A percentile compares a stretch with the other conserved stretches of the same genome.
phyloP scores from a whole-genome alignment of 1,140 invertebrate species.

The Penaeus indicus region DNA sequence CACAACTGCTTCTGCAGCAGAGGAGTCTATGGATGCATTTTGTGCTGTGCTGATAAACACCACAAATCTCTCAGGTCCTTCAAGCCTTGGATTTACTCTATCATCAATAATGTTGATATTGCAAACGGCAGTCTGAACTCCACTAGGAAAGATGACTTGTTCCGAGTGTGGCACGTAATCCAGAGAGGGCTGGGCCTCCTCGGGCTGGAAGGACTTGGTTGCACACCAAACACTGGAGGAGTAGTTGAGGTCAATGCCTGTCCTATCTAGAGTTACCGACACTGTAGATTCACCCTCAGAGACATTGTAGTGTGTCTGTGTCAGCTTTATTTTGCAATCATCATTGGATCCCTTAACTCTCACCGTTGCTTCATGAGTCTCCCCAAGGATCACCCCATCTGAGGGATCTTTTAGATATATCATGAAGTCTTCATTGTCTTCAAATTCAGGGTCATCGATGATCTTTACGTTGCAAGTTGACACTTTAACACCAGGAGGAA shows the following conservation, averaged over 20 bases:
- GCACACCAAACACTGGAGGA: constrained; percentile 62
- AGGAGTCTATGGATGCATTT: constrained; percentile 46
- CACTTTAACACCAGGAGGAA: constrained; percentile 69
- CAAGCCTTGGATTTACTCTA: constrained; percentile 54
- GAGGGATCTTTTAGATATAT: constrained; percentile 69
- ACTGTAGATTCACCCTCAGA: constrained; percentile 48
- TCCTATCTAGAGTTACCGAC: constrained; percentile 44
- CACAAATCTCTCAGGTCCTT: constrained; percentile 58
- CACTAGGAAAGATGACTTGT: constrained; percentile 40
- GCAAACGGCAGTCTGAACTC: constrained; percentile 29
- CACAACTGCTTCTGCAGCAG: constrained; percentile 48
- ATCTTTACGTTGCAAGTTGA: constrained; percentile 70
- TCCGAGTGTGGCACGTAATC: constrained; percentile 54
- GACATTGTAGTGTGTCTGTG: constrained; percentile 43
- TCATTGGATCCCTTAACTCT: constrained; percentile 65
- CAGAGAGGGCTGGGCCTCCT: constrained; percentile 51
- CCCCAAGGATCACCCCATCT: constrained; percentile 45
- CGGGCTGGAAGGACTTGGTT: constrained; percentile 14
- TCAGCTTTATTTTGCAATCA: constrained; percentile 52
- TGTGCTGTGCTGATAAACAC: constrained; percentile 58
- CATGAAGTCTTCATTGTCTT: constrained; percentile 70
- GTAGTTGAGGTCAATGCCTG: constrained; percentile 58
- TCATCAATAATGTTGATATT: constrained; percentile 62
- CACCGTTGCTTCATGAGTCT: constrained; percentile 36
- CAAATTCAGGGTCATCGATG: constrained; percentile 72